A percentile compares a stretch with the other conserved stretches of the same genome.
These are phyloP conservation scores for Orthosia gothica DNA, from an alignment of 2,888 invertebrate genomes.

Conservation along the genomic window DNA sequence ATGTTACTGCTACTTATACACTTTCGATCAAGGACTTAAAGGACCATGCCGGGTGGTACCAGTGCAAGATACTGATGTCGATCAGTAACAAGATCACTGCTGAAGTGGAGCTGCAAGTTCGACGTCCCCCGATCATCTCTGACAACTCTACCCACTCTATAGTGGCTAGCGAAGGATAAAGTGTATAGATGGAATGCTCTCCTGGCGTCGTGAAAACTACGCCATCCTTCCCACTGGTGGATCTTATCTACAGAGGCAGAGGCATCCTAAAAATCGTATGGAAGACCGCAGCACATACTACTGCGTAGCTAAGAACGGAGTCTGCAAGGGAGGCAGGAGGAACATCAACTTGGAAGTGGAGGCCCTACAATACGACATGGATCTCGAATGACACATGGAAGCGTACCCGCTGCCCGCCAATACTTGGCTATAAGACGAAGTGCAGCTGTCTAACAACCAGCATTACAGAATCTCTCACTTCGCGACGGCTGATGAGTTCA, in stretches of 20 bases:
- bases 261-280: slow-evolving; percentile 95
- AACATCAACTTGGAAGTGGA: slow-evolving; percentile 94
- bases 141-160: slow-evolving; percentile 93
- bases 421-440: slow-evolving; percentile 97
- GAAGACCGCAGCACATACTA: slow-evolving; percentile 99
- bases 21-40: slow-evolving; percentile 98
- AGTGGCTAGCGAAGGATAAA: slow-evolving; percentile 94
- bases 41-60: slow-evolving; percentile 97
- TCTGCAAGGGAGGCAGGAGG: slow-evolving; percentile 95
- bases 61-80: slow-evolving; percentile 96
- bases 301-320: slow-evolving; percentile 97
- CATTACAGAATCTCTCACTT: no score
- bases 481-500: no score
- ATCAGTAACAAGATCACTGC: slow-evolving; percentile 95
- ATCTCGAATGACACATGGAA: slow-evolving; percentile 98
- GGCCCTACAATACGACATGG: slow-evolving; percentile 98
- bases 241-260: slow-evolving; percentile 93
- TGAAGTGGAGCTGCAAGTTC: slow-evolving; percentile 96
- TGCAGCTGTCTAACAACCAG: slow-evolving; percentile 96
- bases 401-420: slow-evolving; percentile 98
- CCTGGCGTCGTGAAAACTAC: no score
- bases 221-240: slow-evolving; percentile 98
- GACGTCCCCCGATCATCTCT: slow-evolving; percentile 95
- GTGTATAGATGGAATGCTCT: slow-evolving; percentile 96
- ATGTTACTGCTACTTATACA: slow-evolving; percentile 95